Conservation (phyloP, 2,797 vertebrate species). For the Oryzias sinensis region DNA sequence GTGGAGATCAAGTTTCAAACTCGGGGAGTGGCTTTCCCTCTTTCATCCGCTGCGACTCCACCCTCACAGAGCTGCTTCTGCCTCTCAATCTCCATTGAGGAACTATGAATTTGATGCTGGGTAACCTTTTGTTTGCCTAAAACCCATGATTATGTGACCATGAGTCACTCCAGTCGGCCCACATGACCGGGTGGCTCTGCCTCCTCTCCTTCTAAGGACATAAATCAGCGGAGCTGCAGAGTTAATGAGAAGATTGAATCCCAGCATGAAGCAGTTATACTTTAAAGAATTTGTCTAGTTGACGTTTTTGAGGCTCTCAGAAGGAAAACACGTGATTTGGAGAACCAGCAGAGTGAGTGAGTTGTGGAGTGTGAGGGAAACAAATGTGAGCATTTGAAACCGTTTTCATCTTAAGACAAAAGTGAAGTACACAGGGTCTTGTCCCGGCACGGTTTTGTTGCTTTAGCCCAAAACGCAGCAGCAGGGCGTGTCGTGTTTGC, state of each 20-base stretch:
- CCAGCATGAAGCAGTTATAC: not conserved
- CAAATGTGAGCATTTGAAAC: too few species aligned
- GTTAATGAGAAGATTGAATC: slow-evolving; percentile 4
- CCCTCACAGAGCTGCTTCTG: not conserved
- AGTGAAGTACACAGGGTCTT: not conserved
- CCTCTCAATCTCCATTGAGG: not conserved
- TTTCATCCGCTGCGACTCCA: too few species aligned
- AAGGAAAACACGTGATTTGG: not conserved
- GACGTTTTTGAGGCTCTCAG: not conserved
- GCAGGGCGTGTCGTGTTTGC: slow-evolving; percentile 59
- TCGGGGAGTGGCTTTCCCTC: too few species aligned
- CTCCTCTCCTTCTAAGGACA: not conserved
- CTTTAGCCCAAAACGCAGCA: slow-evolving; percentile 11
- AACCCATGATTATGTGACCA: slow-evolving; percentile 8
- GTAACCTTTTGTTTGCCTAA: not conserved
- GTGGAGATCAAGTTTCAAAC: too few species aligned
- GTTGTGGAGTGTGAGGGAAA: too few species aligned
- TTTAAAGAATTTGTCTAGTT: slow-evolving; percentile 6
- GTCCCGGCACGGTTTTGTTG: slow-evolving; percentile 8
- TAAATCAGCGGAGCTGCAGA: not conserved
- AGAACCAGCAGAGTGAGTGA: not conserved
- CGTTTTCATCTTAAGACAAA: not conserved
- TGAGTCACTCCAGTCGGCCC: slow-evolving; percentile 19
- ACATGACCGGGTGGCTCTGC: slow-evolving; percentile 15
- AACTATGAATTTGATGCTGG: not conserved